Evolutionary conservation across 2,888 invertebrate species (phyloP), one percentile per base, ranked within the genome.

Genomic region (Neoaliturus tenellus): DNA sequence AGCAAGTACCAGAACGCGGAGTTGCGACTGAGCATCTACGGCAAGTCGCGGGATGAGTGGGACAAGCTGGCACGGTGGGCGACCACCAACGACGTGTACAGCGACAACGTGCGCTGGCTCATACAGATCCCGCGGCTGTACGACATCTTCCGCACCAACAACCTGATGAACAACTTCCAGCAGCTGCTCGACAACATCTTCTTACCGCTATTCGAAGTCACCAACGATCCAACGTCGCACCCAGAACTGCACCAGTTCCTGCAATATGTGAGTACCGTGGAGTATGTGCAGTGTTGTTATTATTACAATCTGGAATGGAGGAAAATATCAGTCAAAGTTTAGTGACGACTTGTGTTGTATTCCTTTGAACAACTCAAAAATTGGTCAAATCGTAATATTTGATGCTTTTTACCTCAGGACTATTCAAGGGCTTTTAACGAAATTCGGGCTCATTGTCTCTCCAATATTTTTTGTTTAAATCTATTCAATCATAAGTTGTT

Each of bases 1-100:
- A 98, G 98, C 88, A 99, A 99, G 91, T 99, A 99, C 91, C 99
- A 99, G 91, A 99, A 99, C 92, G 96, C 98, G 0, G 99, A 99
- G 90, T 92, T 98, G 1, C 94, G 99, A 69, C 92, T 99, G 83
- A 99, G 99, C 1, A 98, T 99, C 89, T 99, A 99, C 91, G 99
- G 99, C 78, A 96, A 98, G 90, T 96, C 93, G 84, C 92, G 94
- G 0, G 95, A 96, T 88, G 99, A 99, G 91, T 99, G 99, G 99
- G 97, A 97, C 90, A 98, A 97, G 90, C 92, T 99, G 87, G 99
- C 99, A 81, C 95, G 95, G 89, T 99, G 99, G 99, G 99, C 99
- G 25, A 94, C 99, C 78, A 93, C 94, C 85, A 95, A 98, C 89
- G 94, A 98, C 90, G 98, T 99, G 48, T 97, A 98, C 91, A 99